These are phyloP conservation scores for Drosophila borealis DNA, from an alignment of 2,888 invertebrate genomes.

Conservation along the genomic window DNA sequence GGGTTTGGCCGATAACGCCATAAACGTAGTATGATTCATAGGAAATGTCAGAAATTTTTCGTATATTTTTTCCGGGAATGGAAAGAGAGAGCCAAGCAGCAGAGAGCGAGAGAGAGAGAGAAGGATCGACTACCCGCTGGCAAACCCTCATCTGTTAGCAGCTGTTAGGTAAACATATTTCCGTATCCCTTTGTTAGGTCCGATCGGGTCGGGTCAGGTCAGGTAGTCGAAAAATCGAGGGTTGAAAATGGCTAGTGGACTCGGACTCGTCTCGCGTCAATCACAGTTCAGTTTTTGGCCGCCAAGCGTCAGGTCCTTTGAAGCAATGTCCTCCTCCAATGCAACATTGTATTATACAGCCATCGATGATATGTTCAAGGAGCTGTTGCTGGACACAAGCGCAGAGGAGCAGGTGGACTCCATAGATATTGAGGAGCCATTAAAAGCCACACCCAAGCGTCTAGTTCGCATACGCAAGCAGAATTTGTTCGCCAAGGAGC, in stretches of 20 bases:
- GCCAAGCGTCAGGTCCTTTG: slow-evolving; percentile 47
- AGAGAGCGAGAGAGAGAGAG: neutral
- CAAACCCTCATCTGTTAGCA: slow-evolving; percentile 30
- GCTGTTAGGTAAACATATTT: slow-evolving; percentile 52
- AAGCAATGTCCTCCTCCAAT: slow-evolving; percentile 54
- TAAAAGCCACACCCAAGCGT: slow-evolving; percentile 49
- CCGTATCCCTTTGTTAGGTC: slow-evolving; percentile 31
- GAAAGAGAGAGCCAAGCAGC: neutral
- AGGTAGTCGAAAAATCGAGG: slow-evolving; percentile 61
- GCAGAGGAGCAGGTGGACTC: slow-evolving; percentile 16
- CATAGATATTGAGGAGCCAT: slow-evolving; percentile 13
- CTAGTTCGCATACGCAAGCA: slow-evolving; percentile 49
- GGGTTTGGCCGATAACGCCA: slow-evolving; percentile 22
- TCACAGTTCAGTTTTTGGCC: slow-evolving; percentile 53
- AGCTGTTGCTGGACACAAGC: slow-evolving; percentile 36
- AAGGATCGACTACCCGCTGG: neutral
- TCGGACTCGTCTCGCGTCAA: slow-evolving; percentile 48
- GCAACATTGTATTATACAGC: slow-evolving; percentile 62
- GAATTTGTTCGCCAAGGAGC: slow-evolving; percentile 53
- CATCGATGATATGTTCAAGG: slow-evolving; percentile 58
- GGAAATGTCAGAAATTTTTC: slow-evolving; percentile 10
- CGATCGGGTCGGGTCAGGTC: slow-evolving; percentile 19
- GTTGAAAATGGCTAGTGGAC: slow-evolving; percentile 44
- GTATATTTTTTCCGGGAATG: slow-evolving; percentile 6
- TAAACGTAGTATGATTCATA: slow-evolving; percentile 32